phyloP scores from a whole-genome alignment of 2,888 invertebrate genomes.

The Eristalis arbustorum region DNA sequence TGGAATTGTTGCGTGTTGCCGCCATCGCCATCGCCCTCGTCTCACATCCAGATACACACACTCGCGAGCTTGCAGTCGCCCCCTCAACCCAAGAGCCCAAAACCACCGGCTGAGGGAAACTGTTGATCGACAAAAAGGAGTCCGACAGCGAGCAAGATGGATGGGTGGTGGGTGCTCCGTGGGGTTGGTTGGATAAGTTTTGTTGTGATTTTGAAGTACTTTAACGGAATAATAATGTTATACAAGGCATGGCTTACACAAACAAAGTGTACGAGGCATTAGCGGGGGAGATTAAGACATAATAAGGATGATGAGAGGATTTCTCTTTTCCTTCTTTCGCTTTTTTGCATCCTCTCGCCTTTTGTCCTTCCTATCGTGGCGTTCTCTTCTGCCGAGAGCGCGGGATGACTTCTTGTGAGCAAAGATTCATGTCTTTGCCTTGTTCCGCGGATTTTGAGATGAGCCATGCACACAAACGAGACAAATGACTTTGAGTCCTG shows the following conservation, averaged over 20 bases:
- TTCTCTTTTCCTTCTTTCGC: neutral
- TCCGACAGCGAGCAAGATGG: neutral
- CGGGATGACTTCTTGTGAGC: neutral
- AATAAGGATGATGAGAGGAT: conserved; percentile 48
- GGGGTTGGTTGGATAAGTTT: conserved; percentile 39
- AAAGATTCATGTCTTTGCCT: neutral
- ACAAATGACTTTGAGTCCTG: neutral
- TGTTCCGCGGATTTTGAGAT: neutral
- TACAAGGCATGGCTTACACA: conserved; percentile 66
- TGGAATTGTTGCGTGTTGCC: conserved; percentile 70
- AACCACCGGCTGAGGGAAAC: conserved; percentile 35
- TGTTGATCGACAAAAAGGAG: conserved; percentile 54
- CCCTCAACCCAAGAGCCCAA: neutral
- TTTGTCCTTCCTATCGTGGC: conserved; percentile 12
- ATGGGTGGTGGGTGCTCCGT: neutral
- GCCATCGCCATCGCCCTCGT: conserved; percentile 43
- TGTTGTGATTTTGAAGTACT: conserved; percentile 70
- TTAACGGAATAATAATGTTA: conserved; percentile 71
- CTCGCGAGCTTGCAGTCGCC: neutral
- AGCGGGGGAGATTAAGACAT: conserved; percentile 61
- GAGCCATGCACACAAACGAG: neutral
- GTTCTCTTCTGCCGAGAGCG: neutral
- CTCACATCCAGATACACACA: neutral
- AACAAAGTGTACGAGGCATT: conserved; percentile 67
- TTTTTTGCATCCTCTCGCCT: neutral